These are phyloP conservation scores for Drosophila gunungcola DNA, from an alignment of 1,140 invertebrate species.

Conservation along the genomic window DNA sequence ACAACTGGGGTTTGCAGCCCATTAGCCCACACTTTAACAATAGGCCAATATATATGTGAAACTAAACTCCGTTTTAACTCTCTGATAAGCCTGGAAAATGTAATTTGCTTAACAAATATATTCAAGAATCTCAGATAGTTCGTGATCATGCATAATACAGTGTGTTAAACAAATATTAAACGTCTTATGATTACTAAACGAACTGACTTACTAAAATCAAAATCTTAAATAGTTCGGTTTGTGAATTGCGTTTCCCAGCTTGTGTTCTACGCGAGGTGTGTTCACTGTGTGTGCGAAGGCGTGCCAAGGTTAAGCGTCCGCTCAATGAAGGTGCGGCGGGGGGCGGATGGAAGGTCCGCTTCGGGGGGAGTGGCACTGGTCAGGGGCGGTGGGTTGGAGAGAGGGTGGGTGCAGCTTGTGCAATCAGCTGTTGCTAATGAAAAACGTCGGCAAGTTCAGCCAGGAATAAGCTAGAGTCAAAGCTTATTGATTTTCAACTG, in stretches of 20 bases:
- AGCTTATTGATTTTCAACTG: conserved; percentile 72
- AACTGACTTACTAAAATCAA: no score
- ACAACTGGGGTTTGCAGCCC: no score
- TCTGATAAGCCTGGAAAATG: no score
- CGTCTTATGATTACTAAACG: no score
- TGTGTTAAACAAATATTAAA: no score
- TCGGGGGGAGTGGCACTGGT: conserved; percentile 18
- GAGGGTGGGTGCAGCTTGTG: conserved; percentile 62
- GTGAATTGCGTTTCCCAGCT: neutral
- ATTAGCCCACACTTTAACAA: no score
- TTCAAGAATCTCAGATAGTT: no score
- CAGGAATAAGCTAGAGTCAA: conserved; percentile 53
- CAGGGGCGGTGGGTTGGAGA: conserved; percentile 7
- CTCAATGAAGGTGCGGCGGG: conserved; percentile 20
- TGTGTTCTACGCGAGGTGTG: conserved; percentile 26
- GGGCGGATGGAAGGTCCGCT: conserved; percentile 12
- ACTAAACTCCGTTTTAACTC: no score
- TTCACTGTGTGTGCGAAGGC: conserved; percentile 46
- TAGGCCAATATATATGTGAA: no score
- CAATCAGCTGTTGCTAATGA: conserved; percentile 82
- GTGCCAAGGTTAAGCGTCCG: conserved; percentile 70
- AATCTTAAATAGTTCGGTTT: no score
- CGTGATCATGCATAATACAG: no score
- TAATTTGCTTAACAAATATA: no score
- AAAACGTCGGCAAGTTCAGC: conserved; percentile 53